Base-by-base conservation (phyloP, 1,140 invertebrate species). In the silkworm (Bombyx mori) region DNA sequence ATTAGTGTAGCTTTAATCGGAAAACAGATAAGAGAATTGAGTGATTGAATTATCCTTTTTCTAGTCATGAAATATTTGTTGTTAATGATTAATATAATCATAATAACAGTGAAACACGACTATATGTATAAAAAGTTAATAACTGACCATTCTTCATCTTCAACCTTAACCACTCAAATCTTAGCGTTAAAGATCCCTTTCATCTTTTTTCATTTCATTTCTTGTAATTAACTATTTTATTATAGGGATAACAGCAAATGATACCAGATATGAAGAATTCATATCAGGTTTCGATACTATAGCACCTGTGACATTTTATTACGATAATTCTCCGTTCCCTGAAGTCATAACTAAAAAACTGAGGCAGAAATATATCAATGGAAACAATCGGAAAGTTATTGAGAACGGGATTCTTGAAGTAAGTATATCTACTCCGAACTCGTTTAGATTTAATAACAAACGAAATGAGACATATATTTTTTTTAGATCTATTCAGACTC, bases 401-500 rank as follows among this genome's bases (percentile, higher is more conserved):
- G 68, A 74, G 58, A 12, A 52, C 47, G 71, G 67, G 22, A 67
- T 82, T 43, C 55, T 73, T 18, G 58, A 79, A 43, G 76, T 78
- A 54, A 60, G 79, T 10, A 67, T 86, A 51, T 70, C 79, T 22
- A 47, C 45, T 47, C 8, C 6, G n/a, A 10, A 47, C 6, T 47
- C n/a, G 6, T 47, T 47, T 47, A 47, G 45, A 47, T 47, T 10
- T 47, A 10, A 47, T 47, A 35, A 35, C 26, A 35, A 35, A 35
- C 1, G 22, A 51, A 6, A 88, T 65, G 80, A 43, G 1, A 82
- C 0, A 89, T 88, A 42, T 55, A 44, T 51, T 55, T 86, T 89
- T 6, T 65, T 6, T 65, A 93, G 93, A 89, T 93, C 56, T 93
- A 92, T 53, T 90, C 91, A 0, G 92, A 94, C 71, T 90, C 90